Percentiles rank a stretch among this genome's conserved stretches.
Conservation (phyloP, 2,797 vertebrate species). For the Enteromius thamalakanensis region DNA sequence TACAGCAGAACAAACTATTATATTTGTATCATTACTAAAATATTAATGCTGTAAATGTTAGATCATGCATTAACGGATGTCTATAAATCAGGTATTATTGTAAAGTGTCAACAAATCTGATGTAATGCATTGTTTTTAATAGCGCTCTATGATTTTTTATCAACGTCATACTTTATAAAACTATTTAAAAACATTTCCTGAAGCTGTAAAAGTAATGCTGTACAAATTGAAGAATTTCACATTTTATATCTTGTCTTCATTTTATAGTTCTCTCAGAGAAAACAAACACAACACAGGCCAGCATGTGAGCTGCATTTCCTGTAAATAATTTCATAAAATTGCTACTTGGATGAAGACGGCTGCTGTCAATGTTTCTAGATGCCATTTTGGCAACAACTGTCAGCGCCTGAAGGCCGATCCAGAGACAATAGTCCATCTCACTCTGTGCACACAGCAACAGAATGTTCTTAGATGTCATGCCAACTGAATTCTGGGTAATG, state of each 20-base stretch:
- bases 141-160: not conserved
- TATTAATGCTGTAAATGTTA: not conserved
- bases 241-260: not conserved
- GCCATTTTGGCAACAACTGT: not conserved
- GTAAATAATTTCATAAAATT: conserved; percentile 22
- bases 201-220: not conserved
- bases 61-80: not conserved
- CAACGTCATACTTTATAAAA: not conserved
- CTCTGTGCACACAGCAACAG: conserved; percentile 64
- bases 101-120: not conserved
- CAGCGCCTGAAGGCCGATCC: conserved; percentile 51
- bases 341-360: conserved; percentile 1
- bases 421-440: conserved; percentile 44
- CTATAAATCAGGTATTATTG: not conserved
- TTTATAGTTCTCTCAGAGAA: not conserved
- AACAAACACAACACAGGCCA: not conserved
- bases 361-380: conserved; percentile 23
- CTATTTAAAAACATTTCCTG: not conserved
- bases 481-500: conserved; percentile 70
- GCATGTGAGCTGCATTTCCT: conserved; percentile 37
- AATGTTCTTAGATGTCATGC: conserved; percentile 73
- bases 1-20: not conserved
- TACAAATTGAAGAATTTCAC: not conserved
- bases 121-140: not conserved
- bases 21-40: not conserved